Percentiles rank a stretch among this genome's conserved stretches.
phyloP scores from a whole-genome alignment of 2,113 vertebrate genomes.

The Rattus norvegicus region GRCr8 NC_086026.1:122879001-122879500 shows the following conservation, averaged over 20 bases:
- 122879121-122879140: neutral
- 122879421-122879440: no score
- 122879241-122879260: neutral
- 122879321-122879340: neutral
- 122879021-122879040: slow-evolving; percentile 94
- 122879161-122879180: neutral
- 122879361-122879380: no score
- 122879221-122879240: no score
- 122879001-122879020: slow-evolving; percentile 90
- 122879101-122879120: neutral
- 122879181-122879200: neutral
- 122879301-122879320: neutral
- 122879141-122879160: neutral
- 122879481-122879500: neutral
- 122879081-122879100: accelerated
- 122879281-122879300: neutral
- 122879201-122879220: neutral
- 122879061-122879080: slow-evolving; percentile 66
- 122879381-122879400: no score
- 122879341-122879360: neutral
- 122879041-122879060: slow-evolving; percentile 91
- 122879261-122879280: neutral
- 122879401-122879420: no score
- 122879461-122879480: neutral
- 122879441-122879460: no score